Evolutionary conservation across 2,113 vertebrate species (phyloP), one percentile per base, ranked within the genome.

Genomic region (Xiphias gladius): DNA sequence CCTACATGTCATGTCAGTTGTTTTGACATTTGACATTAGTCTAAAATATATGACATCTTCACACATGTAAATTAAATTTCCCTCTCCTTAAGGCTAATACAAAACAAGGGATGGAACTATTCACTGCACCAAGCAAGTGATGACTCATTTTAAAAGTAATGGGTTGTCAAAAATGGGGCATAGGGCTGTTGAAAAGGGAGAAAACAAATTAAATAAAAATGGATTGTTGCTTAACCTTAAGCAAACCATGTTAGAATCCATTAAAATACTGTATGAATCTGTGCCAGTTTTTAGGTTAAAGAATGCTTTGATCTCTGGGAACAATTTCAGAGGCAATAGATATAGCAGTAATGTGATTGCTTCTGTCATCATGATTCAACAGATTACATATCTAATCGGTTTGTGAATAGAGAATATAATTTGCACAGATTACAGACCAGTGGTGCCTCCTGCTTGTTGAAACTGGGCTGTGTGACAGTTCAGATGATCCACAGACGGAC

Each of bases 381-480:
- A 93, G 90, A 94, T 93, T 94, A 94, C 90, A 91, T 66, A 78
- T 93, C 85, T 92, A 92, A 94, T 94, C 89, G 81, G 54, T 84
- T 87, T 67, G 80, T 69, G 84, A 84, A 82, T 32, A 74, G 87
- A 80, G 86, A 85, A 83, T 90, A 93, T 87, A 73, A 92, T 91
- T 93, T 88, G 73, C 73, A 77, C 61, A 92, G 90, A 94, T 94
- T 90, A 92, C 84, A 86, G 80, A 62, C 59, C 81, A 68, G 63
- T 43, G 80, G 35, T 76, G 64, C 43, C 22, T 81, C 24, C 32
- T 74, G 82, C 73, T 72, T 58, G 67, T 39, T 79, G 64, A 75
- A 92, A 84, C 78, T 86, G 85, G 79, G 83, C 82, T 46, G 80
- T 66, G 58, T 86, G 74, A 85, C 80, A 76, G 80, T 78, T 73